phyloP scores from a whole-genome alignment of 2,113 vertebrate genomes.

The Echinops telfairi region DNA sequence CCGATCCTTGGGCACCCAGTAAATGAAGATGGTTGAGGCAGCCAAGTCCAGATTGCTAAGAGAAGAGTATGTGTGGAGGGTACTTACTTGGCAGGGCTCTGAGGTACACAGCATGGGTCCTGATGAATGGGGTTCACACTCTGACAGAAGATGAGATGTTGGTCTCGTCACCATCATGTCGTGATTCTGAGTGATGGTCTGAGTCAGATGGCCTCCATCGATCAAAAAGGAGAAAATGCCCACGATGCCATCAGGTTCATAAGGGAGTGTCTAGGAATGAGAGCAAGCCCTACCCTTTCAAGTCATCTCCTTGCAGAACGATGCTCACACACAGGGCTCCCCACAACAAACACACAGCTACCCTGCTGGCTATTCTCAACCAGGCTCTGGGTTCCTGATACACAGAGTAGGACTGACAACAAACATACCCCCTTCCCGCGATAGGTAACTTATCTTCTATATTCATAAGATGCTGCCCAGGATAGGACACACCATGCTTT shows the following conservation, averaged over 20 bases:
- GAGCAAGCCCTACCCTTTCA: too few relatives aligned
- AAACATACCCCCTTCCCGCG: neutral
- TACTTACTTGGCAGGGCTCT: neutral
- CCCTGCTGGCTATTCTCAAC: neutral
- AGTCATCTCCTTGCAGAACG: neutral
- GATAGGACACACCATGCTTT: neutral
- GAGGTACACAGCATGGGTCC: neutral
- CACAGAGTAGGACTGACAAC: neutral
- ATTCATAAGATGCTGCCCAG: neutral
- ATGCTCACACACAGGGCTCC: neutral
- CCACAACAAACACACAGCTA: neutral
- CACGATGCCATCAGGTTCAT: too few relatives aligned
- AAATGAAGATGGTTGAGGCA: neutral
- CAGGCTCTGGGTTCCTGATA: neutral
- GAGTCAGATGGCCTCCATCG: neutral
- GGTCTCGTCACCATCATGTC: neutral
- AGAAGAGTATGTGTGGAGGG: neutral
- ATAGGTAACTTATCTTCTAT: neutral
- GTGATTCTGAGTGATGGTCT: neutral
- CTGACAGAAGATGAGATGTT: neutral
- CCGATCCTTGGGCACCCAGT: neutral
- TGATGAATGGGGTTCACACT: neutral
- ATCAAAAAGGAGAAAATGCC: neutral
- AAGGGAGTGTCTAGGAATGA: neutral
- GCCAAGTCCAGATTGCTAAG: neutral